Conservation (phyloP, 2,113 vertebrate genomes). For the Callaeas wilsoni region DNA sequence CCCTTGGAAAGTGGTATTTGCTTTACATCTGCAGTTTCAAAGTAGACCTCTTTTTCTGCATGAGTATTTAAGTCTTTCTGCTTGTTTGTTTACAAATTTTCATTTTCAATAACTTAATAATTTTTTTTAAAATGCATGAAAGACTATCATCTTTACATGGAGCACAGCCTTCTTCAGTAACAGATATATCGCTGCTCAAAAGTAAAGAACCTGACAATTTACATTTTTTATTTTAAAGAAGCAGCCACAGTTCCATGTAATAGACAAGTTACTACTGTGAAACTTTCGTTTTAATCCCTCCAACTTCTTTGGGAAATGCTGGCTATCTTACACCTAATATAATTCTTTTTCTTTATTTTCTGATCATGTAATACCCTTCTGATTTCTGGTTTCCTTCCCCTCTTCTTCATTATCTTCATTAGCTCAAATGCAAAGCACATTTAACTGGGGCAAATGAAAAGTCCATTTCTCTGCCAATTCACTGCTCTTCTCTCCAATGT, state of each 20-base stretch:
- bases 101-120: background rate
- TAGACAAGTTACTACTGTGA: background rate
- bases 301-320: background rate
- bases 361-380: background rate
- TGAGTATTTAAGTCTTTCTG: background rate
- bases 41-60: background rate
- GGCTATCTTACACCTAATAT: background rate
- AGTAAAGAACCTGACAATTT: background rate
- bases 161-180: background rate
- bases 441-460: background rate
- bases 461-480: background rate
- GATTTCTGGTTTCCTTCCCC: background rate
- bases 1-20: background rate
- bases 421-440: background rate
- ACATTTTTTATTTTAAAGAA: background rate
- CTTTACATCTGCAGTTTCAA: background rate
- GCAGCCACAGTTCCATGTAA: background rate
- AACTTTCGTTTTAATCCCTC: background rate
- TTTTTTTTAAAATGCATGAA: background rate
- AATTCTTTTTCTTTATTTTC: background rate
- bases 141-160: background rate
- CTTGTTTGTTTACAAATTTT: background rate
- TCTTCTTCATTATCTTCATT: background rate
- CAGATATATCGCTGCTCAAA: background rate
- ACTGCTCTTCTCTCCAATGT: background rate